Base-by-base conservation (phyloP, 2,888 invertebrate genomes). In the Ctena decussata region DNA sequence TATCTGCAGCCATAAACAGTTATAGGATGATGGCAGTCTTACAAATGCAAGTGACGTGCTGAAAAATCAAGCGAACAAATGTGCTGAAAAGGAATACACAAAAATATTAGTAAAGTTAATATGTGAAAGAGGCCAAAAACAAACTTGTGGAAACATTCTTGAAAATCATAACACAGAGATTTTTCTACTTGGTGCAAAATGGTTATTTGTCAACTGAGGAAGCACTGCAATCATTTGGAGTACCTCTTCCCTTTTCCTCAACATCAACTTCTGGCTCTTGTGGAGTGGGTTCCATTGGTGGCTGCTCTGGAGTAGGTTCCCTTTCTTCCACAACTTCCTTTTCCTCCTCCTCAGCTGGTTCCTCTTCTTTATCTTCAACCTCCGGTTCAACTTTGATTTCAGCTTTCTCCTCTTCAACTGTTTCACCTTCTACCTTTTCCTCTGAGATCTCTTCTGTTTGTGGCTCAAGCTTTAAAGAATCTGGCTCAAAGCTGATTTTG, bases 171-270 rank as follows among this genome's bases (percentile, higher is more conserved):
- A n/a, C n/a, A n/a, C n/a, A n/a, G n/a, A n/a, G n/a, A n/a, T n/a
- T n/a, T n/a, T n/a, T n/a, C n/a, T n/a, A n/a, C n/a, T n/a, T n/a
- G n/a, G n/a, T n/a, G n/a, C n/a, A n/a, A n/a, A n/a, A n/a, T n/a
- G 46, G 21, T 46, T 46, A 46, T 46, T 46, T 8, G 8, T 46
- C 18, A 18, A 46, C 6, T 46, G 46, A 21, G 46, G 39, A 37
- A 15, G 12, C 53, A 78, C 78, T 80, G 79, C 60, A 35, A 65
- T 78, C 60, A 73, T 44, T 57, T 57, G 73, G 44, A 73, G 44
- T 80, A 80, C 80, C 80, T 80, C 60, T 57, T n/a, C 65, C 86
- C 57, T 82, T 74, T 44, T 27, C 80, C 24, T 73, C 72, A 41
- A 49, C 37, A 32, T n/a, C 73, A 11, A n/a, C n/a, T n/a, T n/a